phyloP scores from a whole-genome alignment of 2,113 vertebrate genomes.

The Monopterus albus region DNA sequence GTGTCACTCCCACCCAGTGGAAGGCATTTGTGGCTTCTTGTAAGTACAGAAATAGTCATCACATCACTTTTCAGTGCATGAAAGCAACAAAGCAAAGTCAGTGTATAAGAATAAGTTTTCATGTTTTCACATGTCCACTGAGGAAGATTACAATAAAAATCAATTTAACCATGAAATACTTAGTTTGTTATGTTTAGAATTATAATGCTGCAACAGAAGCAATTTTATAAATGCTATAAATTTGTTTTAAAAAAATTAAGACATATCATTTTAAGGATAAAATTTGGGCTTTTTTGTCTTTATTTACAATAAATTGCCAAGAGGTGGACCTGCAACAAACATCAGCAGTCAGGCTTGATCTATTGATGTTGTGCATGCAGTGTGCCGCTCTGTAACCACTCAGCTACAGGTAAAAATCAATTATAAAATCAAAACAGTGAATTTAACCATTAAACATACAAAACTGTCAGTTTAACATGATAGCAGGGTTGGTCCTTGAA shows the following conservation, averaged over 20 bases:
- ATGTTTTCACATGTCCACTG: background rate
- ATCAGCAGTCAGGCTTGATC: too few relatives aligned
- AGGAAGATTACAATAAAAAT: background rate
- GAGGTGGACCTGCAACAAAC: too few relatives aligned
- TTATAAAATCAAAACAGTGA: background rate
- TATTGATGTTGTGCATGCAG: too few relatives aligned
- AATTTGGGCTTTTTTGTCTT: too few relatives aligned
- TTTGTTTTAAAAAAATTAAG: background rate
- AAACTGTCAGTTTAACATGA: too few relatives aligned
- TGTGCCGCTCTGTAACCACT: too few relatives aligned
- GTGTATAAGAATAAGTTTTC: background rate
- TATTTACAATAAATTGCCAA: too few relatives aligned
- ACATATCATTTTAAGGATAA: too few relatives aligned
- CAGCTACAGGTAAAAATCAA: too few relatives aligned
- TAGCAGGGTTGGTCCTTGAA: background rate
- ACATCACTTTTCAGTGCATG: too few relatives aligned
- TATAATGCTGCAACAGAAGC: background rate
- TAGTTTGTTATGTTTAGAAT: background rate
- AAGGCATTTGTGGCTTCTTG: too few relatives aligned
- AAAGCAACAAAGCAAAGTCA: background rate
- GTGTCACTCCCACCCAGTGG: slow-evolving; percentile 16
- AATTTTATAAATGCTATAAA: background rate
- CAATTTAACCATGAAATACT: background rate
- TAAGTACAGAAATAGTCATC: too few relatives aligned
- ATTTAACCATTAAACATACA: background rate